Evolutionary conservation across 2,888 invertebrate genomes (phyloP).

Genomic region (Hedychridium roseum): DNA sequence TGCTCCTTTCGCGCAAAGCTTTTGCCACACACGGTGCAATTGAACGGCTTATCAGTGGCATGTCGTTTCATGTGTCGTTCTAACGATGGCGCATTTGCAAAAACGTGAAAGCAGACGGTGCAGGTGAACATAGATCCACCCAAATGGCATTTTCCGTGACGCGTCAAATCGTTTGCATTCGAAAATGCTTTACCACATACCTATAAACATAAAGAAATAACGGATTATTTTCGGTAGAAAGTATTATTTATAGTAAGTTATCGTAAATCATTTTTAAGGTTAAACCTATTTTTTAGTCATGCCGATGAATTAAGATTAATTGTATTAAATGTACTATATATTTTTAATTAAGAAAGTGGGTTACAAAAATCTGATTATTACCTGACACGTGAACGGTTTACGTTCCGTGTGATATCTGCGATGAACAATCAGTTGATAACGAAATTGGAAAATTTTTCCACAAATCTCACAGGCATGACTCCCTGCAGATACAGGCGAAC

Average conservation of each 20-base stretch:
- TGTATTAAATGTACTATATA: background rate
- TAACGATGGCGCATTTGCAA: conserved; percentile 72
- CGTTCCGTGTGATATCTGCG: conserved; percentile 86
- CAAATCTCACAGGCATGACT: conserved; percentile 85
- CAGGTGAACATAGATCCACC: conserved; percentile 81
- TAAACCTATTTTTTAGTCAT: no score
- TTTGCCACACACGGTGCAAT: conserved; percentile 85
- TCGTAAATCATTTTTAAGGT: no score
- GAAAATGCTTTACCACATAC: conserved; percentile 86
- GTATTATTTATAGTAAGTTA: no score
- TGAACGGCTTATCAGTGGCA: conserved; percentile 85
- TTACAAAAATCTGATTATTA: conserved; percentile 22
- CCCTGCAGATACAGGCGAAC: conserved; percentile 70
- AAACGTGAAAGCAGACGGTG: conserved; percentile 77
- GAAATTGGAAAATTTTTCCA: conserved; percentile 86
- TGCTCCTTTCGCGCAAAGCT: conserved; percentile 88
- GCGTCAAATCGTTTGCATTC: conserved; percentile 79
- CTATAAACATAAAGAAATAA: no score
- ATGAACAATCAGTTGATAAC: conserved; percentile 88
- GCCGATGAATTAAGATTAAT: no score
- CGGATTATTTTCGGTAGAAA: no score
- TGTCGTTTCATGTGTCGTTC: conserved; percentile 84
- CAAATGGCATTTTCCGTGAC: conserved; percentile 85
- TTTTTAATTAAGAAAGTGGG: background rate
- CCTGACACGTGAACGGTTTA: conserved; percentile 80